Evolutionary conservation across 2,888 invertebrate genomes (phyloP).

Genomic region (Heteromurus nitidus): DNA sequence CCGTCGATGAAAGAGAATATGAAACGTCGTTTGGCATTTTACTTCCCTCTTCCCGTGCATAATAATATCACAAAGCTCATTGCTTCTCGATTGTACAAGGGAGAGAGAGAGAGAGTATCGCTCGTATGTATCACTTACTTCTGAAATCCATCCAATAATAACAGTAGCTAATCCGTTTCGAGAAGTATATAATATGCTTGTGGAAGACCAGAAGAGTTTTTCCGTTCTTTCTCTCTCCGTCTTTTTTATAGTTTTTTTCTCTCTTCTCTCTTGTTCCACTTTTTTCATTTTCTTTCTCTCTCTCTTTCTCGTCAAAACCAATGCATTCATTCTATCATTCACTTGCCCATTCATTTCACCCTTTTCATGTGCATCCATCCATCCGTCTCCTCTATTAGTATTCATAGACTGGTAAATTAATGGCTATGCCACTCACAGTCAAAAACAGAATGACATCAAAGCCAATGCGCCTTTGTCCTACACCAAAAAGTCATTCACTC

Average conservation of each 20-base stretch:
- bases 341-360: constrained; percentile 64
- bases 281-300: constrained; percentile 40
- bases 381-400: constrained; percentile 65
- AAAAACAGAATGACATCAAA: constrained; percentile 68
- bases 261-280: constrained; percentile 35
- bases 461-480: constrained; percentile 65
- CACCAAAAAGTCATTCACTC: constrained; percentile 67
- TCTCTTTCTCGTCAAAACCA: constrained; percentile 55
- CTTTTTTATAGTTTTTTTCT: constrained; percentile 25
- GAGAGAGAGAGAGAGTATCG: constrained; percentile 38
- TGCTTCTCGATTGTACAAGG: constrained; percentile 53
- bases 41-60: constrained; percentile 56
- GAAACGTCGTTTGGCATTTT: constrained; percentile 57
- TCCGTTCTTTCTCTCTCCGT: constrained; percentile 29
- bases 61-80: constrained; percentile 59
- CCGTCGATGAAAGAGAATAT: constrained; percentile 18
- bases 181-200: constrained; percentile 57
- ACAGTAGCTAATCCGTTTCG: constrained; percentile 61
- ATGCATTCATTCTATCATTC: constrained; percentile 60
- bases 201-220: constrained; percentile 54
- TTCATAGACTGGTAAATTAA: constrained; percentile 68
- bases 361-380: constrained; percentile 66
- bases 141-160: constrained; percentile 60
- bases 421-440: constrained; percentile 68
- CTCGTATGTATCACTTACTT: constrained; percentile 60